These are phyloP conservation scores for Barypeithes pellucidus DNA, from an alignment of 2,888 invertebrate species.

Conservation along the genomic window DNA sequence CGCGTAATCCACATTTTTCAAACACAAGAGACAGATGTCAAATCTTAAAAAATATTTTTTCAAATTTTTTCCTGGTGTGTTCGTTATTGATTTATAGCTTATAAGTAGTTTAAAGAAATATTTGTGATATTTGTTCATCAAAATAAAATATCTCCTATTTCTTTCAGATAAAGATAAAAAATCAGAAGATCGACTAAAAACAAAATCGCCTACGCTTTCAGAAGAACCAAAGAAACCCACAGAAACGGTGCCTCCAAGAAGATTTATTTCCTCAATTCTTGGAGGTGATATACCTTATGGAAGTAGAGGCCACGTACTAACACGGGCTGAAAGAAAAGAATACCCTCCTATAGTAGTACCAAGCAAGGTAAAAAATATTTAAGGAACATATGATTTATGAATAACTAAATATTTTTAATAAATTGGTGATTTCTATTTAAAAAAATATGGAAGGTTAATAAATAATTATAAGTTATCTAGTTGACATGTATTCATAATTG, in stretches of 20 bases:
- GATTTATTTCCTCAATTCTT: constrained; percentile 86
- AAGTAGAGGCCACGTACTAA: constrained; percentile 78
- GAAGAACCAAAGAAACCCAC: constrained; percentile 64
- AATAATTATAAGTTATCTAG: no score
- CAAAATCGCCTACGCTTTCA: constrained; percentile 67
- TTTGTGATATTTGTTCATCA: no score
- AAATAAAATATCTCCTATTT: not conserved
- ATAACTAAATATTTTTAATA: no score
- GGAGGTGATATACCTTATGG: constrained; percentile 88
- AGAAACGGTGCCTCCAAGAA: constrained; percentile 71
- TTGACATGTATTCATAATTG: no score
- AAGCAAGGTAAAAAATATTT: constrained; percentile 30
- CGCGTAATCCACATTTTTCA: no score
- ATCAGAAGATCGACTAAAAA: constrained; percentile 65
- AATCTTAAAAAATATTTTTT: no score
- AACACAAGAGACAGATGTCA: no score
- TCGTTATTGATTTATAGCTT: no score
- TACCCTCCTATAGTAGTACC: constrained; percentile 76
- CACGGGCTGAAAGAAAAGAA: constrained; percentile 86
- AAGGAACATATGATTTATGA: not conserved
- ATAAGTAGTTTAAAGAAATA: no score
- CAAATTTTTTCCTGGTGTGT: no score
- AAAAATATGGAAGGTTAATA: no score
- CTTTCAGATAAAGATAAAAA: constrained; percentile 67
- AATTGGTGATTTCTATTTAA: no score